Conservation (phyloP, 2,113 vertebrate genomes). For the Dendropsophus ebraccatus region DNA sequence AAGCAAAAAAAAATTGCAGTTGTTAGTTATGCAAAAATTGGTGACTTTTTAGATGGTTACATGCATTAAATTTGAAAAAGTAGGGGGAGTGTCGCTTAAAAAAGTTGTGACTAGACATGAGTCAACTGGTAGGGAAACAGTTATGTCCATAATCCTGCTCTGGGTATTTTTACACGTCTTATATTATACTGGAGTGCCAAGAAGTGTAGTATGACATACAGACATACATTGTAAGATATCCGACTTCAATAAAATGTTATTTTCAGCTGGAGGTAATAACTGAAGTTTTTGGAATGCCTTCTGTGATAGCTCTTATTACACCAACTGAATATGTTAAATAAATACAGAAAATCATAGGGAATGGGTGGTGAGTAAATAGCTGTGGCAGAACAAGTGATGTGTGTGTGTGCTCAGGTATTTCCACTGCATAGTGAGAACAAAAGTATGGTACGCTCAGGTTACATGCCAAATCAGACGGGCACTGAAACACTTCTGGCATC, state of each 20-base stretch:
- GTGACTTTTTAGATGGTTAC: no score
- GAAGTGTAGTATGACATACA: neutral
- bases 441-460: slow-evolving; percentile 35
- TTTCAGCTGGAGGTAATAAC: neutral
- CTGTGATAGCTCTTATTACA: neutral
- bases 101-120: no score
- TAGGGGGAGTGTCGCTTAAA: no score
- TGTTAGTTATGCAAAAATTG: no score
- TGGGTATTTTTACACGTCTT: neutral
- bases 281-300: no score
- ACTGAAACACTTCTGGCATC: slow-evolving; percentile 19
- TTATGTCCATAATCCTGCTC: neutral
- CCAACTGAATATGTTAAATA: neutral
- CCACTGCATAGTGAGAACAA: slow-evolving; percentile 30
- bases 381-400: slow-evolving; percentile 28
- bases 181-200: neutral
- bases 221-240: neutral
- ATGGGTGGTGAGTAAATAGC: slow-evolving; percentile 14
- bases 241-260: neutral
- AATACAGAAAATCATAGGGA: neutral
- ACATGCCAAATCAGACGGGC: slow-evolving; percentile 9
- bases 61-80: no score
- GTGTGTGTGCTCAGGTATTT: slow-evolving; percentile 49
- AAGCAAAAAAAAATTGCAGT: no score
- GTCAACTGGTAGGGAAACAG: no score